These are phyloP conservation scores for Pogonocherus hispidulus DNA, from an alignment of 2,888 invertebrate species.

Conservation along the genomic window DNA sequence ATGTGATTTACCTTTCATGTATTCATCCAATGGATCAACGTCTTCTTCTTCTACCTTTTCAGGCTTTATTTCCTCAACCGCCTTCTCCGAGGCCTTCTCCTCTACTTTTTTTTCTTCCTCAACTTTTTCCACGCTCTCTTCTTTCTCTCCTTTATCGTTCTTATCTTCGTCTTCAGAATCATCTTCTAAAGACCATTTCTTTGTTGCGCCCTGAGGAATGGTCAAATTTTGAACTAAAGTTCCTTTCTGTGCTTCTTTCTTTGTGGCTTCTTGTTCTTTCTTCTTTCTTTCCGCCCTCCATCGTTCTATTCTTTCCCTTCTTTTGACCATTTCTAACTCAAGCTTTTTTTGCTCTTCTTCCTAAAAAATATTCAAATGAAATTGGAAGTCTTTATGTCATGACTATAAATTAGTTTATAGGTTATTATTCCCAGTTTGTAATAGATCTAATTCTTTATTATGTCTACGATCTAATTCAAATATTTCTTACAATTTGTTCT, in stretches of 20 bases:
- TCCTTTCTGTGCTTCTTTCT: conserved; percentile 81
- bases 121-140: conserved; percentile 48
- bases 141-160: conserved; percentile 55
- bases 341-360: conserved; percentile 92
- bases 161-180: conserved; percentile 93
- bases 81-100: conserved; percentile 73
- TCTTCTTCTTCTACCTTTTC: conserved; percentile 77
- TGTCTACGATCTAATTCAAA: too few relatives aligned
- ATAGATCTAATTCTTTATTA: too few relatives aligned
- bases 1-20: conserved; percentile 84
- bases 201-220: conserved; percentile 71
- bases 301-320: conserved; percentile 94
- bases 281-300: conserved; percentile 96
- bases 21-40: conserved; percentile 97
- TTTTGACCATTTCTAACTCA: conserved; percentile 95
- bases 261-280: conserved; percentile 84
- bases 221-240: conserved; percentile 67
- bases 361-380: conserved; percentile 70
- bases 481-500: too few relatives aligned
- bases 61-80: conserved; percentile 55
- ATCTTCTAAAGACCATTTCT: conserved; percentile 96
- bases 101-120: conserved; percentile 49
- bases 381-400: too few relatives aligned
- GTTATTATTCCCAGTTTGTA: too few relatives aligned
- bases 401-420: too few relatives aligned